Conservation (phyloP, 2,113 vertebrate genomes). For the Paratilapia polleni region DNA sequence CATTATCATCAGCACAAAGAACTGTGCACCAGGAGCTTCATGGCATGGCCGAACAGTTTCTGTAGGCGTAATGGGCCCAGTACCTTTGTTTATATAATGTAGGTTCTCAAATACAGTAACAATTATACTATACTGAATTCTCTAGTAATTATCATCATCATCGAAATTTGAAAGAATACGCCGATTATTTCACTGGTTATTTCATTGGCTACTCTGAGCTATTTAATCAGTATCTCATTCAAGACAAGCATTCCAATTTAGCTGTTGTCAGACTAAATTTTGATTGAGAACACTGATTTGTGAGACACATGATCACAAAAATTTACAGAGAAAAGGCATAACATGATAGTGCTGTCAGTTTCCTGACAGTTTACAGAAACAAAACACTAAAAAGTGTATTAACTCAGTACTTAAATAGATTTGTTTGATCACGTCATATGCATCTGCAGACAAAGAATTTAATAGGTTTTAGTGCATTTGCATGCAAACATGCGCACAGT, state of each 20-base stretch:
- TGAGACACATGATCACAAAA: not conserved
- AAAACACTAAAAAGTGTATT: not conserved
- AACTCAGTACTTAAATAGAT: constrained; percentile 5
- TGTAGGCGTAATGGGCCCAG: no score
- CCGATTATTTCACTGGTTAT: not conserved
- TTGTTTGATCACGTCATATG: not conserved
- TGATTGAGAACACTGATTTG: not conserved
- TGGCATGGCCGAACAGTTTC: no score
- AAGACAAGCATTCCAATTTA: not conserved
- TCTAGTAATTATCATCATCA: no score
- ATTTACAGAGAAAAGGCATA: not conserved
- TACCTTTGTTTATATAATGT: no score
- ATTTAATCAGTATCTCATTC: not conserved
- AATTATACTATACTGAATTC: no score
- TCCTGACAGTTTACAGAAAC: not conserved
- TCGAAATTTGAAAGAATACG: no score
- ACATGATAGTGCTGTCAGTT: not conserved
- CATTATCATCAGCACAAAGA: no score
- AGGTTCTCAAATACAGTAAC: no score
- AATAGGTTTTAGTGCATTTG: constrained; percentile 5
- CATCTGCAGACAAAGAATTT: not conserved
- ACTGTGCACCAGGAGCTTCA: no score
- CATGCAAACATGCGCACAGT: constrained; percentile 8
- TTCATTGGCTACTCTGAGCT: not conserved
- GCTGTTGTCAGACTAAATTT: not conserved